Evolutionary conservation across 2,888 invertebrate species (phyloP).

Genomic region (Protodeltote pygarga): DNA sequence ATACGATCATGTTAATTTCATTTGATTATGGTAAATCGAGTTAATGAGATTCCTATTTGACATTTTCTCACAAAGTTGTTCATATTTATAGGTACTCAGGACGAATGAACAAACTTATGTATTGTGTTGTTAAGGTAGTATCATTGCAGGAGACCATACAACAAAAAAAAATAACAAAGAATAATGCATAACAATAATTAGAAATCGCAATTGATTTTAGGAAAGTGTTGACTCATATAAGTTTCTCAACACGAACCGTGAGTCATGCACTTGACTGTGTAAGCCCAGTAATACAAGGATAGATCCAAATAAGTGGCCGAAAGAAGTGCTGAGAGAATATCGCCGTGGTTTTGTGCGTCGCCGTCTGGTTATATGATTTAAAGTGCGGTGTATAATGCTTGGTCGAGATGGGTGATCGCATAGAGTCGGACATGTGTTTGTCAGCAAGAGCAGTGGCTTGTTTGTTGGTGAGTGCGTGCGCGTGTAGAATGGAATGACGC

Average conservation of each 20-base stretch:
- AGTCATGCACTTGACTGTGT: conserved; percentile 41
- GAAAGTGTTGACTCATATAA: conserved; percentile 51
- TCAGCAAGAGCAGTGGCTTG: conserved; percentile 68
- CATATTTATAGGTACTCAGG: conserved; percentile 1
- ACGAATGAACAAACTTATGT: conserved; percentile 5
- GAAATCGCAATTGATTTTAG: conserved; percentile 36
- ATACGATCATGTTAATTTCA: conserved; percentile 2
- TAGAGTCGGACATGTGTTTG: conserved; percentile 67
- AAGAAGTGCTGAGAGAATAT: conserved; percentile 14
- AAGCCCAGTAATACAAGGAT: conserved; percentile 28
- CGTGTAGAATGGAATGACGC: conserved; percentile 81
- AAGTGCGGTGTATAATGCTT: conserved; percentile 50
- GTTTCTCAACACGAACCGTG: conserved; percentile 41
- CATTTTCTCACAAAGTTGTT: conserved; percentile 12
- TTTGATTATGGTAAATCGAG: conserved; percentile 10
- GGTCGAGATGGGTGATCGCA: conserved; percentile 55
- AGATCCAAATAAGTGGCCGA: conserved; percentile 9
- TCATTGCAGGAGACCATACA: neutral
- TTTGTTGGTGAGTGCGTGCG: conserved; percentile 82
- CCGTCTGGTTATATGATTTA: conserved; percentile 48
- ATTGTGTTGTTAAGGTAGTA: conserved; percentile 9
- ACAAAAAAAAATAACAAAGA: neutral
- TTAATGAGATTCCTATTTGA: conserved; percentile 16
- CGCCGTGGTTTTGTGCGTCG: conserved; percentile 10
- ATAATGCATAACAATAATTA: conserved; percentile 9